Evolutionary conservation across 1,140 invertebrate species (phyloP).

Genomic region (Magallana angulata): DNA sequence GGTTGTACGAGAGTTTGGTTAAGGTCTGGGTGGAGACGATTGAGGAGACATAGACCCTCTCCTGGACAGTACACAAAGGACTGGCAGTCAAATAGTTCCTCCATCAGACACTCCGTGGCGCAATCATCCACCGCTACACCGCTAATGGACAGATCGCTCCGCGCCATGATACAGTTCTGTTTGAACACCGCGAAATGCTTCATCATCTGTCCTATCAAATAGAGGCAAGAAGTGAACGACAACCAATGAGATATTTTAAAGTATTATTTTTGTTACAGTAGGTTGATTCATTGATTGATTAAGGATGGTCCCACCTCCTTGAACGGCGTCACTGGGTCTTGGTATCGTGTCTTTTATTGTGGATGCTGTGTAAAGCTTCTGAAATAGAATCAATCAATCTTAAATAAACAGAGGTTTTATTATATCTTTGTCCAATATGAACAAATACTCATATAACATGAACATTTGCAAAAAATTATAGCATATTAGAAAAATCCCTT

Average conservation of each 20-base stretch:
- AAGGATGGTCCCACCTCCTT: conserved; percentile 34
- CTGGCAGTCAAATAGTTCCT: conserved; percentile 63
- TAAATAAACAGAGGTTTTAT: too few species aligned
- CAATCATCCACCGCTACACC: conserved; percentile 67
- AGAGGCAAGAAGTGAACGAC: too few species aligned
- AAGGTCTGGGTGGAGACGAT: conserved; percentile 53
- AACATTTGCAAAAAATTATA: too few species aligned
- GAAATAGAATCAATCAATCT: not conserved
- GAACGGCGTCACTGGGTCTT: not conserved
- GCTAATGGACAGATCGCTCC: not conserved
- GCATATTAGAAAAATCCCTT: not conserved
- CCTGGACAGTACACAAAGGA: conserved; percentile 66
- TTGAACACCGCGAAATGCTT: not conserved
- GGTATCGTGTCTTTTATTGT: conserved; percentile 42
- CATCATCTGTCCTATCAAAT: conserved; percentile 4
- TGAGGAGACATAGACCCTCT: conserved; percentile 58
- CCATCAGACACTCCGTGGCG: conserved; percentile 59
- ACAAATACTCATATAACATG: not conserved
- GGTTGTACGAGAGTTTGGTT: conserved; percentile 38
- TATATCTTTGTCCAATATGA: not conserved
- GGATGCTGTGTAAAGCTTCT: conserved; percentile 40
- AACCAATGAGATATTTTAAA: not conserved
- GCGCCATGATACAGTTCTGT: not conserved
- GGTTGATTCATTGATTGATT: too few species aligned
- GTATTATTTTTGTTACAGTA: not conserved